These are phyloP conservation scores for Ardeotis arabs DNA, from an alignment of 2,113 vertebrate species.

Conservation along the genomic window DNA sequence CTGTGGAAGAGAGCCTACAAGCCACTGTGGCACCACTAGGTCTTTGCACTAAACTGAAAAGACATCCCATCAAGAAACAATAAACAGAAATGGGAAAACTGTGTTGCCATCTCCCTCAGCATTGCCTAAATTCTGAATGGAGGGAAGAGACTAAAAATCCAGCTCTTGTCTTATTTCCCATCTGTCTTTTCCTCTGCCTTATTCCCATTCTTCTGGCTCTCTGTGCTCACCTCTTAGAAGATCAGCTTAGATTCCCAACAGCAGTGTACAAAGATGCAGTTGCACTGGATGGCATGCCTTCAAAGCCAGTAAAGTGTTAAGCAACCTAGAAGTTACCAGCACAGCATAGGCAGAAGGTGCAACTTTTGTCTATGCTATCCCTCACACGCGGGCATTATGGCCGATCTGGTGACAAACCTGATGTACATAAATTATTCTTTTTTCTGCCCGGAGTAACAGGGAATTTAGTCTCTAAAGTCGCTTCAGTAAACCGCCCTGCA, in stretches of 20 bases:
- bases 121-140: neutral
- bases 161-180: neutral
- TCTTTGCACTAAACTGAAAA: neutral
- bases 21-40: fast-evolving
- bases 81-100: neutral
- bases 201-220: neutral
- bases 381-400: fast-evolving
- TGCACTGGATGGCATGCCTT: fast-evolving
- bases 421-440: fast-evolving
- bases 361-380: fast-evolving
- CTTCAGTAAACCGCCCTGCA: neutral
- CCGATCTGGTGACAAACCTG: neutral
- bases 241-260: neutral
- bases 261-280: fast-evolving
- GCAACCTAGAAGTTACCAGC: neutral
- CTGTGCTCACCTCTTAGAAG: neutral
- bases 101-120: neutral
- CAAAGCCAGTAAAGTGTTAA: fast-evolving
- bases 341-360: fast-evolving
- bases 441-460: neutral
- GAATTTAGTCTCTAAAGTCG: fast-evolving
- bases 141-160: neutral
- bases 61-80: neutral
- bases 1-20: neutral
- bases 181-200: neutral